A percentile compares a stretch with the other conserved stretches of the same genome.
phyloP scores from a whole-genome alignment of 2,797 vertebrate genomes.

The Prionace glauca region DNA sequence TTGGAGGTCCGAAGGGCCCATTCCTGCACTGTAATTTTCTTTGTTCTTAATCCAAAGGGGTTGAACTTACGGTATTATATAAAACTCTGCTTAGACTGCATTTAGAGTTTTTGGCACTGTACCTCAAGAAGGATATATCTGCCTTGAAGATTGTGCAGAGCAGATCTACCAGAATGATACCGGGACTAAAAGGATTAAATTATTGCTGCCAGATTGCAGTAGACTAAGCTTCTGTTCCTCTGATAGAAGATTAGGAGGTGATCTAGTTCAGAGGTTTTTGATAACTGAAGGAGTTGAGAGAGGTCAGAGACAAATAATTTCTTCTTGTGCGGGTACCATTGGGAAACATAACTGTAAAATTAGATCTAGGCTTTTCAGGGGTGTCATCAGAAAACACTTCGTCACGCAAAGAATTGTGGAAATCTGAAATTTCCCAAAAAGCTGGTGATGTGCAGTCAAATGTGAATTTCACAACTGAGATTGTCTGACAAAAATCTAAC shows the following conservation, averaged over 20 bases:
- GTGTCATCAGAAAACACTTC: too few species aligned
- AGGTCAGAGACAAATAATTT: background rate
- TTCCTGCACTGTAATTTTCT: too few species aligned
- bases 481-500: too few species aligned
- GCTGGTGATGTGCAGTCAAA: too few species aligned
- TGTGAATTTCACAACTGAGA: too few species aligned
- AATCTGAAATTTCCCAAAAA: too few species aligned
- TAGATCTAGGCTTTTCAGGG: background rate
- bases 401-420: too few species aligned
- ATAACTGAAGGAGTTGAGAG: background rate
- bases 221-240: background rate
- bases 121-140: background rate
- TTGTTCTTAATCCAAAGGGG: background rate
- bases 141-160: background rate
- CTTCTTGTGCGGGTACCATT: background rate
- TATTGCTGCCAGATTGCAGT: background rate
- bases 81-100: background rate
- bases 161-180: background rate
- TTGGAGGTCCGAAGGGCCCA: too few species aligned
- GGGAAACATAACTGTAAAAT: too few species aligned
- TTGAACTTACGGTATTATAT: background rate
- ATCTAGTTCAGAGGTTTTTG: background rate
- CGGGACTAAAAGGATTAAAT: background rate
- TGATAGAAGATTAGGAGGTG: background rate
- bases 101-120: background rate